phyloP scores from a whole-genome alignment of 2,113 vertebrate species.

The Blennius ocellaris region DNA sequence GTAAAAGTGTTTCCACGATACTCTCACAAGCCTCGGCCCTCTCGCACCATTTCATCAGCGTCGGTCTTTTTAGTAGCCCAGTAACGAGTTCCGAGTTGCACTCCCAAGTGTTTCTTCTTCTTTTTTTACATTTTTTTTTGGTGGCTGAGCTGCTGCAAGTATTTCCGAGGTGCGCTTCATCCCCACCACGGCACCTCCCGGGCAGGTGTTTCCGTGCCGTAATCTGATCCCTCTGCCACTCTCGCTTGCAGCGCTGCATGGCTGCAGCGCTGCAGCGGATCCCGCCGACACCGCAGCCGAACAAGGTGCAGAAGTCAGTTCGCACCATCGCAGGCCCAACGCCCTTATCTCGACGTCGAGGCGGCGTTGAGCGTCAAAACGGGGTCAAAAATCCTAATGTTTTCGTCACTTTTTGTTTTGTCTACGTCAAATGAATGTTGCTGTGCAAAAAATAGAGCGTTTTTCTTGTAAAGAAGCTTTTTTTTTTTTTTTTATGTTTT shows the following conservation, averaged over 20 bases:
- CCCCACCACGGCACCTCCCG: not conserved
- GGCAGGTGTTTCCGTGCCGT: not conserved
- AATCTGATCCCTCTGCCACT: not conserved
- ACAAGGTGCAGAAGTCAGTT: slow-evolving; percentile 4
- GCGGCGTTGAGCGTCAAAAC: too few relatives aligned
- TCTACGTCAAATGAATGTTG: too few relatives aligned
- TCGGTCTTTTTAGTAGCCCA: too few relatives aligned
- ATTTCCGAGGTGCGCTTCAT: slow-evolving; percentile 9
- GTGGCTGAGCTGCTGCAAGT: not conserved
- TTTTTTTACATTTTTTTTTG: too few relatives aligned
- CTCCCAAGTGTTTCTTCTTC: not conserved
- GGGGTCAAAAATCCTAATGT: too few relatives aligned
- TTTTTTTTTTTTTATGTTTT: too few relatives aligned
- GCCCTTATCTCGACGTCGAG: too few relatives aligned
- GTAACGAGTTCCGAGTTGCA: too few relatives aligned
- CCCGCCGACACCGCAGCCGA: not conserved
- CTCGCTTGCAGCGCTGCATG: not conserved
- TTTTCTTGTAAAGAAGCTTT: too few relatives aligned
- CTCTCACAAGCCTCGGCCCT: not conserved
- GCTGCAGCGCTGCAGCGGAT: not conserved
- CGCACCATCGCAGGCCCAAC: not conserved
- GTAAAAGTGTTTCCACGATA: not conserved
- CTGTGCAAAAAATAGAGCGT: too few relatives aligned
- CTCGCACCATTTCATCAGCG: too few relatives aligned
- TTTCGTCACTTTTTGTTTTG: too few relatives aligned